Conservation (phyloP, 2,888 invertebrate species). For the Tenodera sinensis region DNA sequence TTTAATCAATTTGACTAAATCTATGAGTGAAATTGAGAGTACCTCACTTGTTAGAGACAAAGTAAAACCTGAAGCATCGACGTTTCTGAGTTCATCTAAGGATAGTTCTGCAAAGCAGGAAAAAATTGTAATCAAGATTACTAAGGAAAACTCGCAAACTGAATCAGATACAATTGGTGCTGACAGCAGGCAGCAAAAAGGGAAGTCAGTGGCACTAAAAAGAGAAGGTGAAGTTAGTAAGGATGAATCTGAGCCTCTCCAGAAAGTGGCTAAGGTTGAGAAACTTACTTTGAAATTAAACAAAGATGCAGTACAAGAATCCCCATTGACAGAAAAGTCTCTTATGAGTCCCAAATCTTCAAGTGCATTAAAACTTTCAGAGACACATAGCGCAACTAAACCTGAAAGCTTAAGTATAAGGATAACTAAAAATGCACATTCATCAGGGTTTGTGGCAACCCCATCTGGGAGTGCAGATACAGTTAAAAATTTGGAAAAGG, state of each 20-base stretch:
- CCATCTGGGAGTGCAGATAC: neutral
- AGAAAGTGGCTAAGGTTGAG: neutral
- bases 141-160: neutral
- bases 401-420: neutral
- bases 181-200: neutral
- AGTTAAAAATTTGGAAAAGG: neutral
- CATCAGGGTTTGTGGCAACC: neutral
- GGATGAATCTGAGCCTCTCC: neutral
- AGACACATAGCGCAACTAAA: neutral
- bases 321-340: neutral
- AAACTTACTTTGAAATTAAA: constrained; percentile 17
- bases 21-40: no score
- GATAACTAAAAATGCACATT: neutral
- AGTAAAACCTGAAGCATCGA: neutral
- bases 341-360: neutral
- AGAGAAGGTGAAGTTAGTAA: neutral
- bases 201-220: neutral
- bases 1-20: no score
- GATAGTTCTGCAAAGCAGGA: neutral
- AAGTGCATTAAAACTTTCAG: neutral
- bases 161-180: neutral
- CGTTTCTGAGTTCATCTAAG: neutral
- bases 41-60: neutral
- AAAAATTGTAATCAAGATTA: neutral
- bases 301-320: neutral